A percentile compares a stretch with the other conserved stretches of the same genome.
phyloP scores from a whole-genome alignment of 2,888 invertebrate species.

The Sinelater perroti region DNA sequence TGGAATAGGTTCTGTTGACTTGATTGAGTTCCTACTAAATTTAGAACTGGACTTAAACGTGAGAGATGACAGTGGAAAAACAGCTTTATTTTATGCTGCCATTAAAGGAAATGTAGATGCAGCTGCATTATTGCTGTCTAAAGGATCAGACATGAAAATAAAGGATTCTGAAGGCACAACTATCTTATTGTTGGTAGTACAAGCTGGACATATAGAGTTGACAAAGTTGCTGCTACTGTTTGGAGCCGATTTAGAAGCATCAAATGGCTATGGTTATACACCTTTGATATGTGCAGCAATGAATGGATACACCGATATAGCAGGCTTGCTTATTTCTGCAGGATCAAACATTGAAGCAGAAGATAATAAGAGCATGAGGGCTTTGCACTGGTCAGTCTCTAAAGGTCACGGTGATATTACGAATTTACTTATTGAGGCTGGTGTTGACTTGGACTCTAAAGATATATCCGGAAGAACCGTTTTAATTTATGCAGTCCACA shows the following conservation, averaged over 20 bases:
- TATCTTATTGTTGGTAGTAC: neutral
- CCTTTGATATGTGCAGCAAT: neutral
- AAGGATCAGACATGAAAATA: neutral
- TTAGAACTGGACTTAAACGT: neutral
- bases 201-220: neutral
- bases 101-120: neutral
- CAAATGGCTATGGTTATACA: neutral
- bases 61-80: conserved; percentile 4
- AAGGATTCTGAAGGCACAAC: neutral
- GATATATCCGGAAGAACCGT: neutral
- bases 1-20: neutral
- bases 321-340: neutral
- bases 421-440: neutral
- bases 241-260: neutral
- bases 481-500: neutral
- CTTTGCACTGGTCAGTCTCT: neutral
- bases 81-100: neutral
- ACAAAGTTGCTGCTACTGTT: neutral
- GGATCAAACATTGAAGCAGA: neutral
- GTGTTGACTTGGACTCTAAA: neutral
- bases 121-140: neutral
- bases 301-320: neutral
- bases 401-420: neutral
- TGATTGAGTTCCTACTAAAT: neutral
- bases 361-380: neutral